Evolutionary conservation across 2,888 invertebrate species (phyloP), one percentile per base, ranked within the genome.

Genomic region (Cordilura impudica): DNA sequence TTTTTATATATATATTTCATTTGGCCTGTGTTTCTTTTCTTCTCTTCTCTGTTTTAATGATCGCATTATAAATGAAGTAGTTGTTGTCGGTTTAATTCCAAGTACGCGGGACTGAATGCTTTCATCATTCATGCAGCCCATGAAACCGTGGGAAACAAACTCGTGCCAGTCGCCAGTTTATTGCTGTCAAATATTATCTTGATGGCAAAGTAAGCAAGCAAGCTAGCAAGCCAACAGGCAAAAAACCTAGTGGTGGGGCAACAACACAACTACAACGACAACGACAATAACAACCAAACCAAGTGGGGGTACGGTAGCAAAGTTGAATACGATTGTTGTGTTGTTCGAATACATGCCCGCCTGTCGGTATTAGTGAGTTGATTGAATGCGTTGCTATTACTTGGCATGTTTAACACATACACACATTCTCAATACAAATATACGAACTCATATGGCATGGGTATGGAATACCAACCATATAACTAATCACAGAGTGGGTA

Each of bases 141-240:
- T 79, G 79, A 75, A 87, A 88, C 89, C 88, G 88, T 88, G 88
- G 88, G 88, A 88, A 88, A 88, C 88, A 88, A 88, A 88, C 88
- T 88, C 89, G 88, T 88, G 88, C 88, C 89, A 88, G 88, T 88
- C 88, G 87, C 86, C 79, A 79, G 79, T 88, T 88, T 87, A 87
- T 86, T 87, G 88, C 86, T 87, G 88, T 87, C 88, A 87, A 87
- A 88, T 87, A 87, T 85, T 88, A 88, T 87, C 87, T 87, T 86
- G 88, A 87, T 87, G 88, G 84, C 87, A 87, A 87, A 81, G 54
- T 61, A 77, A 74, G 73, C 66, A 71, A 67, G 73, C 61, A 70
- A 81, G 67, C 54, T 61, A 63, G 78, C 26, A 26, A 67, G 31
- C 67, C 3, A 45, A 23, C 26, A 69, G 65, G 58, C 63, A 66